These are phyloP conservation scores for Resseliella maxima DNA, from an alignment of 2,888 invertebrate species.

Conservation along the genomic window DNA sequence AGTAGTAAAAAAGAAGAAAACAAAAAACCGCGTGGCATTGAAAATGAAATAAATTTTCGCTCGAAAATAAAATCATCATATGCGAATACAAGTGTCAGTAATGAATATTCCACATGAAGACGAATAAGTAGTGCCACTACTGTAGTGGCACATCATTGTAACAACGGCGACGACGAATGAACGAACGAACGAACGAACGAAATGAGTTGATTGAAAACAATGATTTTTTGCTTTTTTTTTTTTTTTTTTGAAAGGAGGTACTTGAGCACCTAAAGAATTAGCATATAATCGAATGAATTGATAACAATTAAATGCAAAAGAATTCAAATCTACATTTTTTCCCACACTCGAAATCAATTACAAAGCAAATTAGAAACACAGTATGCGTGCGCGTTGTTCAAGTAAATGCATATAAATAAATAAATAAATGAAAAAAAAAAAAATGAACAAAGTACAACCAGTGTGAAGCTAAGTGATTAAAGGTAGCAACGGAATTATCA, in stretches of 20 bases:
- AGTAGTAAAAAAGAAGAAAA: background rate
- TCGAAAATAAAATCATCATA: constrained; percentile 10
- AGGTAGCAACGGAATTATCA: no score
- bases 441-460: no score
- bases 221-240: background rate
- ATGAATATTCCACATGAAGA: constrained; percentile 13
- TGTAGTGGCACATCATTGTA: background rate
- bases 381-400: background rate
- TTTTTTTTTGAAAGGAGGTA: background rate
- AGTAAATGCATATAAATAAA: background rate
- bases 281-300: constrained; percentile 50
- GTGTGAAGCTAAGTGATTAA: no score
- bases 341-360: constrained; percentile 42
- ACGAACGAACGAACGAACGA: background rate
- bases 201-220: background rate
- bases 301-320: constrained; percentile 50
- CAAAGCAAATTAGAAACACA: background rate
- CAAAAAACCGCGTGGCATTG: background rate
- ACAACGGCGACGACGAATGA: background rate
- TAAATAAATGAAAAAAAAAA: no score
- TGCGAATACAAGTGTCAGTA: background rate
- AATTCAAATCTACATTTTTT: constrained; percentile 35
- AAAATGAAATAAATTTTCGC: background rate
- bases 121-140: background rate
- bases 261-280: background rate